phyloP scores from a whole-genome alignment of 2,888 invertebrate species.

The Campoplex nolae region DNA sequence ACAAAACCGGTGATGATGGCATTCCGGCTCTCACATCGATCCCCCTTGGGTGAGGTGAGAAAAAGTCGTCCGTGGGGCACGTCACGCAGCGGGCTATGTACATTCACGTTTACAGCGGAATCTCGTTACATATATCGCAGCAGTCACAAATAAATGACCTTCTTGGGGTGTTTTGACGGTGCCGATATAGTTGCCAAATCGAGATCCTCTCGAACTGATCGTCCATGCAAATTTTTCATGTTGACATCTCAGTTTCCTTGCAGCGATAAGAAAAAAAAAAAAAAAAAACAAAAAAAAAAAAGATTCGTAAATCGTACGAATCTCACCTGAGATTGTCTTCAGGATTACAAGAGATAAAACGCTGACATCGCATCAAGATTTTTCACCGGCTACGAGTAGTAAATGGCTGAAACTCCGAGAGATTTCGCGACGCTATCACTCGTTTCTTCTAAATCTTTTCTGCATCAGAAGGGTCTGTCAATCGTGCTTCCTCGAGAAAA shows the following conservation, averaged over 20 bases:
- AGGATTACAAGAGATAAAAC: not conserved
- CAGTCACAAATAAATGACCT: conserved; percentile 16
- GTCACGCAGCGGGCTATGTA: not conserved
- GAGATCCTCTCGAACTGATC: conserved; percentile 30
- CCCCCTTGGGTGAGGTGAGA: conserved; percentile 40
- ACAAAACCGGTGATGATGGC: conserved; percentile 53
- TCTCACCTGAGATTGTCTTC: not conserved
- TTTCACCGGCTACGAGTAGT: not conserved
- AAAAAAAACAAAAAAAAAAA: not conserved
- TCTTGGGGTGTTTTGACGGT: conserved; percentile 5
- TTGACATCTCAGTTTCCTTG: conserved; percentile 14
- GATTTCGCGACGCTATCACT: conserved; percentile 40
- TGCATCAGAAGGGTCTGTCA: conserved; percentile 27
- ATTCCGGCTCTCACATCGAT: conserved; percentile 40
- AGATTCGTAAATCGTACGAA: not conserved
- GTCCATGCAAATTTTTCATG: not conserved
- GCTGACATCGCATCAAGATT: not conserved
- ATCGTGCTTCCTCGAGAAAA: conserved; percentile 57
- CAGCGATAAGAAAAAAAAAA: not conserved
- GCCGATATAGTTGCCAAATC: not conserved
- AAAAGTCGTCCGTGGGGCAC: conserved; percentile 51
- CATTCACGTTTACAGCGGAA: conserved; percentile 17
- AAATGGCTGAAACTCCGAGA: not conserved
- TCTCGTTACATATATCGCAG: conserved; percentile 5
- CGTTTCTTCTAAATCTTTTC: conserved; percentile 48